These are phyloP conservation scores for Pocillopora grandis DNA, from an alignment of 92 coral and sea anemone genomes.

Conservation along the genomic window DNA sequence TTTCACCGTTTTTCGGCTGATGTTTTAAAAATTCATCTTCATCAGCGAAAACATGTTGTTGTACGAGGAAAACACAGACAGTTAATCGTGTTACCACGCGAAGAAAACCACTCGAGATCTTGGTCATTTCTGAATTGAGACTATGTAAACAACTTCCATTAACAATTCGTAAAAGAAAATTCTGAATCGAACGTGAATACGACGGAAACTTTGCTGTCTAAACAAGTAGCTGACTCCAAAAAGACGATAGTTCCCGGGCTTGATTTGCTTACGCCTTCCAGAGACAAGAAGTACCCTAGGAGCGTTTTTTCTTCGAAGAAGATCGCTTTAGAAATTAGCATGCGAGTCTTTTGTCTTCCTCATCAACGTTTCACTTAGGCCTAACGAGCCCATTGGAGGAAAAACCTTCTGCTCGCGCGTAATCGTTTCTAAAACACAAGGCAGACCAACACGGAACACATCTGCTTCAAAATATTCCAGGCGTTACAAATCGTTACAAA, in stretches of 20 bases:
- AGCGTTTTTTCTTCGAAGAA: too few species aligned
- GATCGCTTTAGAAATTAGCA: too few species aligned
- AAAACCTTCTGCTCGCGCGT: too few species aligned
- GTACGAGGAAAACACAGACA: not conserved
- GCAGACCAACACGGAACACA: not conserved
- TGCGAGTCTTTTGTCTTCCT: too few species aligned
- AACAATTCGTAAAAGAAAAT: not conserved
- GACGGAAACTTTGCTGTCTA: not conserved
- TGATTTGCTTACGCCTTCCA: not conserved
- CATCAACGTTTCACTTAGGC: too few species aligned
- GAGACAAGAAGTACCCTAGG: not conserved
- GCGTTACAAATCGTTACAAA: constrained; percentile 12
- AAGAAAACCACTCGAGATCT: not conserved
- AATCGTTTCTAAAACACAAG: not conserved
- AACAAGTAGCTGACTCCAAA: not conserved
- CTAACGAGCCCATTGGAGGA: too few species aligned
- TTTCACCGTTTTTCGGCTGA: not conserved
- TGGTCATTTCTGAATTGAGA: not conserved
- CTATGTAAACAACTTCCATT: not conserved
- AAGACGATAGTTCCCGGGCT: too few species aligned
- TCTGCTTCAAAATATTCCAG: constrained; percentile 11
- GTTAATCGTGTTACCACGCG: not conserved
- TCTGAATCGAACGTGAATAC: not conserved
- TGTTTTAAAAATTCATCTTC: not conserved
- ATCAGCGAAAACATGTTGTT: not conserved